These are phyloP conservation scores for Phoxinus dragarum DNA, from an alignment of 2,797 vertebrate species.

Conservation along the genomic window DNA sequence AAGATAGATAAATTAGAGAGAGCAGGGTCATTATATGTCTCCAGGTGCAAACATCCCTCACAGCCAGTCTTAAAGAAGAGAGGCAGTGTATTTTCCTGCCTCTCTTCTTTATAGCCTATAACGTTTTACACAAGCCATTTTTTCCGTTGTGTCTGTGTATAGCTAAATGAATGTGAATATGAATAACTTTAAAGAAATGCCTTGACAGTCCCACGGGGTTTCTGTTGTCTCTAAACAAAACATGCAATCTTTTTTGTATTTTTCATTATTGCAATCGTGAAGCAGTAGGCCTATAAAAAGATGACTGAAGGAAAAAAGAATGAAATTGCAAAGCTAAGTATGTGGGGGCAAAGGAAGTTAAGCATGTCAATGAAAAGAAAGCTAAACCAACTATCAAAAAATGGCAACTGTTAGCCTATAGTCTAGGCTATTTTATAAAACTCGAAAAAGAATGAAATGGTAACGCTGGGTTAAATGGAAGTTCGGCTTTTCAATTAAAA, in stretches of 20 bases:
- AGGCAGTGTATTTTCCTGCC: constrained; percentile 1
- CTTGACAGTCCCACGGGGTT: background rate
- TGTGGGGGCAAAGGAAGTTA: background rate
- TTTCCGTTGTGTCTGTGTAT: background rate
- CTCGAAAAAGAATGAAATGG: background rate
- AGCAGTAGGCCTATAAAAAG: background rate
- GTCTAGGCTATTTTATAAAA: background rate
- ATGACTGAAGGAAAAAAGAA: background rate
- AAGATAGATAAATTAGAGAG: constrained; percentile 58
- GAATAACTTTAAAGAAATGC: background rate
- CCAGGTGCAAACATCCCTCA: constrained; percentile 49
- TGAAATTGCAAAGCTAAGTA: background rate
- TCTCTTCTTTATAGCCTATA: too few species aligned
- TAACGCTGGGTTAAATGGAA: background rate
- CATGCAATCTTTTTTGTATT: background rate
- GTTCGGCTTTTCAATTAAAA: background rate
- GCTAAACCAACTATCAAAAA: background rate
- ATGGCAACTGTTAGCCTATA: background rate
- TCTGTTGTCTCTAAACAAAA: background rate
- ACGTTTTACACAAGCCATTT: background rate
- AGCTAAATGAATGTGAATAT: background rate
- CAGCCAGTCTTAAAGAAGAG: background rate
- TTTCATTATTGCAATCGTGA: background rate
- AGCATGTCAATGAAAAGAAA: background rate
- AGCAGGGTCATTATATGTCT: constrained; percentile 58